Conservation (phyloP, 2,797 vertebrate genomes). For the Dromococcyx pavoninus region DNA sequence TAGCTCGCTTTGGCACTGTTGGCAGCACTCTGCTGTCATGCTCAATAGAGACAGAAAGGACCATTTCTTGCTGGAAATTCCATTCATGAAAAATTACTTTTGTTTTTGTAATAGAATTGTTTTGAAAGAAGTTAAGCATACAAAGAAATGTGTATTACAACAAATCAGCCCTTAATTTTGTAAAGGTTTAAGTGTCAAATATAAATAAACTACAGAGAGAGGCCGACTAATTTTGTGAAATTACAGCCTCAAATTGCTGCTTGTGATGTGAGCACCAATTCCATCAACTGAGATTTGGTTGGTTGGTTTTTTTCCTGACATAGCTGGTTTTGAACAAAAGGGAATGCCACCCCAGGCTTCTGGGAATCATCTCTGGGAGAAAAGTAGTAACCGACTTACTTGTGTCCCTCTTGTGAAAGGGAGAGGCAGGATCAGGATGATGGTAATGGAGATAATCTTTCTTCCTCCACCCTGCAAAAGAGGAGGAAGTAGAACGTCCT, state of each 20-base stretch:
- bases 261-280: background rate
- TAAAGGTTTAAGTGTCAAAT: constrained; percentile 3
- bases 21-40: constrained; percentile 19
- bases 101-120: constrained; percentile 5
- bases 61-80: constrained; percentile 11
- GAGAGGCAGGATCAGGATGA: background rate
- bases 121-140: constrained; percentile 24
- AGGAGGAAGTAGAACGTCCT: background rate
- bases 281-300: background rate
- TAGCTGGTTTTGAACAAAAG: background rate
- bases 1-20: constrained; percentile 15
- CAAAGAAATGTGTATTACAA: background rate
- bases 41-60: constrained; percentile 38
- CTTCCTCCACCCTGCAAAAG: background rate
- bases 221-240: background rate
- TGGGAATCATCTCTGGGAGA: background rate
- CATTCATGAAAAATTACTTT: constrained; percentile 12
- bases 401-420: background rate
- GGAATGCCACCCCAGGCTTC: background rate
- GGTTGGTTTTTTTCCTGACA: background rate
- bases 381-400: background rate
- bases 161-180: constrained; percentile 4
- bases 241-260: background rate
- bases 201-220: background rate
- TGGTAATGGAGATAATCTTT: background rate